phyloP scores from a whole-genome alignment of 2,888 invertebrate species.

The Aphrophora alni region DNA sequence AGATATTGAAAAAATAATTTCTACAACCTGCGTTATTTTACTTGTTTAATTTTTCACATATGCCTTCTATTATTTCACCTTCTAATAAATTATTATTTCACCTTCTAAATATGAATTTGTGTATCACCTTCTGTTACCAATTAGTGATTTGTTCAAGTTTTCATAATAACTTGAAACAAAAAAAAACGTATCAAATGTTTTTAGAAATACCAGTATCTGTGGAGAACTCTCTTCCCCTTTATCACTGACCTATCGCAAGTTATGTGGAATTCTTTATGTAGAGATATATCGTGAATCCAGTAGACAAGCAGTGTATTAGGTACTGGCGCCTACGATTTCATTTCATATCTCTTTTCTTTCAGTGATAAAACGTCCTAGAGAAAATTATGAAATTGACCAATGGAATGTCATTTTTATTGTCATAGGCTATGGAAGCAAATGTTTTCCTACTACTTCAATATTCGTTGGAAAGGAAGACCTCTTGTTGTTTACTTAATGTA shows the following conservation, averaged over 20 bases:
- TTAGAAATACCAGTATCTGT: background rate
- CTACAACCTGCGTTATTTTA: too few species aligned
- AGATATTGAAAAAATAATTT: too few species aligned
- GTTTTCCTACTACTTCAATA: background rate
- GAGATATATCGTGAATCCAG: background rate
- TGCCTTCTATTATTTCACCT: too few species aligned
- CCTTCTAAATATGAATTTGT: too few species aligned
- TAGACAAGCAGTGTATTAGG: background rate
- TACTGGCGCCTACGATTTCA: background rate
- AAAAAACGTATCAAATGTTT: background rate
- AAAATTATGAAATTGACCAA: conserved; percentile 6
- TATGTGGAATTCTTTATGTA: background rate
- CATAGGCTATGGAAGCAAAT: background rate
- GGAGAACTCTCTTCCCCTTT: too few species aligned
- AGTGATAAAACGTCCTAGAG: background rate
- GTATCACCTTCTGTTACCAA: too few species aligned
- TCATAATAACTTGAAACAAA: too few species aligned
- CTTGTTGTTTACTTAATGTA: too few species aligned
- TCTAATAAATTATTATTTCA: too few species aligned
- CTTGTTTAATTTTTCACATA: too few species aligned
- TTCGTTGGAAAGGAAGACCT: too few species aligned
- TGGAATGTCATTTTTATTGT: background rate
- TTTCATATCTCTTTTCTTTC: background rate
- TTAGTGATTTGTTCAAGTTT: too few species aligned
- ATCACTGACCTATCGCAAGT: background rate